Evolutionary conservation across 2,797 vertebrate species (phyloP).

Genomic region (Ispidina picta): DNA sequence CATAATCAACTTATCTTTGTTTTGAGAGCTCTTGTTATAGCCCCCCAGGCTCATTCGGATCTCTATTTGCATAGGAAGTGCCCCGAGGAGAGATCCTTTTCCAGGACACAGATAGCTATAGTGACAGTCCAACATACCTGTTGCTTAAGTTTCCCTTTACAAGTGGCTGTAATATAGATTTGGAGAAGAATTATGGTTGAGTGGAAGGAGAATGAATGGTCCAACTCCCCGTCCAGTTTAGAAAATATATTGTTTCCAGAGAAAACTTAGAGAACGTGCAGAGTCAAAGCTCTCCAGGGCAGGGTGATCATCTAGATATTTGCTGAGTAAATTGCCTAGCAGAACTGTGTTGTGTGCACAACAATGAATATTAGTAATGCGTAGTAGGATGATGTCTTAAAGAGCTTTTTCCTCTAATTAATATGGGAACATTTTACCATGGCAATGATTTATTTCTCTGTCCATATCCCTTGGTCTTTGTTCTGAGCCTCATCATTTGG

Average conservation of each 20-base stretch:
- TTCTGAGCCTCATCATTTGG: background rate
- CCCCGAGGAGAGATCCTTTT: slow-evolving; percentile 52
- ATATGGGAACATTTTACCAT: background rate
- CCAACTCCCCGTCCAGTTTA: background rate
- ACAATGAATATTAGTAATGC: background rate
- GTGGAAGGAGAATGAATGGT: slow-evolving; percentile 1
- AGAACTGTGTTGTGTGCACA: background rate
- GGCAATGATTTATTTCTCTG: background rate
- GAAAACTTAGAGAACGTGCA: background rate
- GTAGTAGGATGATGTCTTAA: background rate
- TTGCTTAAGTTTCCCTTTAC: slow-evolving; percentile 7
- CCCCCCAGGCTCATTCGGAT: background rate
- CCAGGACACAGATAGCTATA: slow-evolving; percentile 18
- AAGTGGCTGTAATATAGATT: background rate
- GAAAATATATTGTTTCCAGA: background rate
- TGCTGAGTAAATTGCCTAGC: background rate
- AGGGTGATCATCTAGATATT: background rate
- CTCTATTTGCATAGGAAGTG: slow-evolving; percentile 39
- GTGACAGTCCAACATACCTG: slow-evolving; percentile 40
- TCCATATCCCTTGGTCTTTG: background rate
- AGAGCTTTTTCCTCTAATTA: background rate
- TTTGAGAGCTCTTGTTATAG: slow-evolving; percentile 34
- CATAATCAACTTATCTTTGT: slow-evolving; percentile 71
- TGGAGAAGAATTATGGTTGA: background rate
- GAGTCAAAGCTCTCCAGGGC: background rate